Conservation (phyloP, 2,797 vertebrate species). For the Tamandua tetradactyla region DNA sequence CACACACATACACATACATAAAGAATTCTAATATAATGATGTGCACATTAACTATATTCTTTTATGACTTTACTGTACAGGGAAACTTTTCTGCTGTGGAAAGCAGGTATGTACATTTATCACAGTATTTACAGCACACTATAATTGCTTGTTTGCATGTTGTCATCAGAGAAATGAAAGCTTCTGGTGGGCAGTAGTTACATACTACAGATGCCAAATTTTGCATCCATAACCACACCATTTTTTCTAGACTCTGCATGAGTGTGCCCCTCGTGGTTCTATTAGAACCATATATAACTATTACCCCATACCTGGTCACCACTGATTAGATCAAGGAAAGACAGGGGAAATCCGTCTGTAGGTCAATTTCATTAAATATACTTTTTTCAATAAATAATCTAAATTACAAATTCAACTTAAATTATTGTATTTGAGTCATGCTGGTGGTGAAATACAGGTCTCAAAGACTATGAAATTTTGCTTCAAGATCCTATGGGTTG, state of each 20-base stretch:
- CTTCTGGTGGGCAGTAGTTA: background rate
- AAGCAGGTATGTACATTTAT: background rate
- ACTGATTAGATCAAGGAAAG: background rate
- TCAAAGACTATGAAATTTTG: background rate
- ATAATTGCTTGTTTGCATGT: background rate
- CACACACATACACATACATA: background rate
- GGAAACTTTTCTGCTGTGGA: background rate
- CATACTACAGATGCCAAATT: background rate
- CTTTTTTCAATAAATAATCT: background rate
- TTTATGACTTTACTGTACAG: background rate
- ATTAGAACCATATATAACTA: background rate
- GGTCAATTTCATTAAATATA: background rate
- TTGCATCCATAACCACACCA: background rate
- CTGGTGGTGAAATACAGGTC: background rate
- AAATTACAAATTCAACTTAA: background rate
- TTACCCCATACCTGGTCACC: background rate
- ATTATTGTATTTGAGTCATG: background rate
- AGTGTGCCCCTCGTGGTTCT: background rate
- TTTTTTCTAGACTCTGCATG: background rate
- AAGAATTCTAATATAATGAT: background rate
- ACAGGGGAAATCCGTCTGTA: background rate
- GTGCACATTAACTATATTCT: background rate
- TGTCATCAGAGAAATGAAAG: background rate
- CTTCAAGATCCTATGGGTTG: background rate
- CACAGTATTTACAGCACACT: background rate